A percentile compares a stretch with the other conserved stretches of the same genome.
Evolutionary conservation across 2,797 vertebrate genomes (phyloP).

Genomic region (Channa striata): DNA sequence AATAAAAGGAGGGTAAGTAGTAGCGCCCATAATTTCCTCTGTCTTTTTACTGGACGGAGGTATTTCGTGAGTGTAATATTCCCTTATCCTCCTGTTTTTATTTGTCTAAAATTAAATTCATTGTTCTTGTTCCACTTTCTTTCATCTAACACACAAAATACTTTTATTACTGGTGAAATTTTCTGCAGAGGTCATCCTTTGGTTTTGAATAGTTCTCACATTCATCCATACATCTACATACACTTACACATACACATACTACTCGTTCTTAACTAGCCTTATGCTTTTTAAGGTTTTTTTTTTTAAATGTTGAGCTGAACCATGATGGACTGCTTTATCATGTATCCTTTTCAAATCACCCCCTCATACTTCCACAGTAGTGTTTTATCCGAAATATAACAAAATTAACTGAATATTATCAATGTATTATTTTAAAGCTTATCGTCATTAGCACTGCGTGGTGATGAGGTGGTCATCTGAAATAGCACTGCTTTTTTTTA

Average conservation of each 20-base stretch:
- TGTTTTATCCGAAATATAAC: neutral
- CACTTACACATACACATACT: no score
- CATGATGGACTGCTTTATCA: slow-evolving; percentile 64
- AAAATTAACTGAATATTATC: neutral
- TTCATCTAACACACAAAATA: slow-evolving; percentile 12
- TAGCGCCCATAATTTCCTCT: neutral
- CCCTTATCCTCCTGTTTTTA: slow-evolving; percentile 4
- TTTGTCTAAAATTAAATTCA: neutral
- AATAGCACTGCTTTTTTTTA: slow-evolving; percentile 48
- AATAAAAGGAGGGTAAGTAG: neutral
- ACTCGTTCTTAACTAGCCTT: slow-evolving; percentile 67
- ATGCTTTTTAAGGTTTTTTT: slow-evolving; percentile 62
- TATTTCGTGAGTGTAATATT: neutral
- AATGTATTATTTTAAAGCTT: neutral
- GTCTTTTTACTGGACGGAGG: neutral
- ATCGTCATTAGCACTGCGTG: neutral
- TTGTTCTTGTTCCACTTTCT: slow-evolving; percentile 6
- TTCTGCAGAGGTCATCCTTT: neutral
- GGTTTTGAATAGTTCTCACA: neutral
- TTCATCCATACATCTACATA: neutral
- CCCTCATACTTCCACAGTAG: slow-evolving; percentile 14
- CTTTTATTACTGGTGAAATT: slow-evolving; percentile 5
- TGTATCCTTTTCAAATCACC: slow-evolving; percentile 64
- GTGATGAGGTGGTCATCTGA: slow-evolving; percentile 64
- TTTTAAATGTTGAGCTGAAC: slow-evolving; percentile 61